Percentiles rank a stretch among this genome's conserved stretches.
Conservation (phyloP, 2,113 vertebrate genomes). For the Holacanthus passer region DNA sequence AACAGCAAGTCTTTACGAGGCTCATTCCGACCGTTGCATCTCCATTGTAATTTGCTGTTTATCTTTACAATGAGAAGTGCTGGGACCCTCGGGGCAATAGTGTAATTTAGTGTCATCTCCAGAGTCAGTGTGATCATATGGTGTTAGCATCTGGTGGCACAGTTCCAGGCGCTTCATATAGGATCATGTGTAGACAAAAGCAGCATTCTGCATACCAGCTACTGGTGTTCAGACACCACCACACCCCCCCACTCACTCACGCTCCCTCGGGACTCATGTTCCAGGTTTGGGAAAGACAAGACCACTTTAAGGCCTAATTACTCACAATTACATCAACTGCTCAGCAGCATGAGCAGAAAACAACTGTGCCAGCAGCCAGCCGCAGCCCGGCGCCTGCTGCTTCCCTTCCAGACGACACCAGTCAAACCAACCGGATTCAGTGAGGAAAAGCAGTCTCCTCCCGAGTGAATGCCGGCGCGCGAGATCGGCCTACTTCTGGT, state of each 20-base stretch:
- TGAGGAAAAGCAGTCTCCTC: not conserved
- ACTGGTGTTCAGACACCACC: slow-evolving; percentile 29
- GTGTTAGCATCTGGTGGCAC: slow-evolving; percentile 59
- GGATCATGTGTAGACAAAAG: slow-evolving; percentile 47
- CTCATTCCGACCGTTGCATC: slow-evolving; percentile 21
- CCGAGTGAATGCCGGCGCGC: not conserved
- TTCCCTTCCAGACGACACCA: slow-evolving; percentile 20
- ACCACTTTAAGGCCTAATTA: slow-evolving; percentile 78
- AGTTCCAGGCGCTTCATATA: slow-evolving; percentile 36
- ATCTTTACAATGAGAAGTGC: slow-evolving; percentile 46
- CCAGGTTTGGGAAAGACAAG: slow-evolving; percentile 70
- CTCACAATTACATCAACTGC: slow-evolving; percentile 71
- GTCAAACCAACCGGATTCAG: slow-evolving; percentile 40
- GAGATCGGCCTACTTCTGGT: not conserved
- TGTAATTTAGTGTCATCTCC: slow-evolving; percentile 50
- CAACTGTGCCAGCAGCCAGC: slow-evolving; percentile 61
- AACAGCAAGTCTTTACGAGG: slow-evolving; percentile 30
- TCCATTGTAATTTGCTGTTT: slow-evolving; percentile 46
- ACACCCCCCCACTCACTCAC: not conserved
- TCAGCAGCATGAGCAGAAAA: slow-evolving; percentile 69
- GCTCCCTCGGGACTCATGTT: slow-evolving; percentile 60
- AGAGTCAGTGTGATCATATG: slow-evolving; percentile 50
- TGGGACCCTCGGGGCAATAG: slow-evolving; percentile 8
- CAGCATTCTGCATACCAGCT: slow-evolving; percentile 17
- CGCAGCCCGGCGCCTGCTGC: slow-evolving; percentile 51